Evolutionary conservation across 1,140 invertebrate species (phyloP), one percentile per base, ranked within the genome.

Genomic region (Leptinotarsa lineolata): DNA sequence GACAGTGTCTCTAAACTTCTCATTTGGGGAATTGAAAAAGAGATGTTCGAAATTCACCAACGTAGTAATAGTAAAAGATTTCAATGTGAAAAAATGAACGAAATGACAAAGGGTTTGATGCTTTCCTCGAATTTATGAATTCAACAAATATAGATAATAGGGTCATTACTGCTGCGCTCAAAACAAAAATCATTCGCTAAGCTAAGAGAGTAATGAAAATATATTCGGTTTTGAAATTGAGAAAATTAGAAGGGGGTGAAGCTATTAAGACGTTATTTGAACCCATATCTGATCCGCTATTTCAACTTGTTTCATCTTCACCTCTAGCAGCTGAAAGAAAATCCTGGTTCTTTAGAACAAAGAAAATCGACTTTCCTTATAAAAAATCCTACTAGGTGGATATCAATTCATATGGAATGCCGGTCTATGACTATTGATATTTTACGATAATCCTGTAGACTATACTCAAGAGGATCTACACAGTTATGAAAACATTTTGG

Each of bases 1-100:
- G 85, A 72, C 12, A 54, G 48, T 54, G 15, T n/a, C 15, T 12
- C 48, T 5, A 15, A 11, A 54, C 8, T 54, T 24, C 5, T 61
- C 60, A 24, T 63, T 13, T 63, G 2, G 12, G 13, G 20, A 63
- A 20, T 16, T 24, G 16, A 63, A 63, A 0, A 21, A 48, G n/a
- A 15, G 2, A 16, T 65, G 63, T 30, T 65, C 63, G 30, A 30
- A 18, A n/a, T 44, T 21, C 22, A 24, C 18, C 13, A 24, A n/a
- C 4, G 4, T 64, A 24, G 61, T 64, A 20, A 64, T 64, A 8
- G 1, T 22, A 6, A 64, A 20, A 20, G 45, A 13, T 46, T 46
- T 46, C n/a, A n/a, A n/a, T n/a, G n/a, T 21, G 8, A 6, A 60
- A 21, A 18, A 60, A 60, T 21, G 59, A n/a, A 8, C 8, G 59